phyloP scores from a whole-genome alignment of 2,888 invertebrate genomes.

The Melieria picta region DNA sequence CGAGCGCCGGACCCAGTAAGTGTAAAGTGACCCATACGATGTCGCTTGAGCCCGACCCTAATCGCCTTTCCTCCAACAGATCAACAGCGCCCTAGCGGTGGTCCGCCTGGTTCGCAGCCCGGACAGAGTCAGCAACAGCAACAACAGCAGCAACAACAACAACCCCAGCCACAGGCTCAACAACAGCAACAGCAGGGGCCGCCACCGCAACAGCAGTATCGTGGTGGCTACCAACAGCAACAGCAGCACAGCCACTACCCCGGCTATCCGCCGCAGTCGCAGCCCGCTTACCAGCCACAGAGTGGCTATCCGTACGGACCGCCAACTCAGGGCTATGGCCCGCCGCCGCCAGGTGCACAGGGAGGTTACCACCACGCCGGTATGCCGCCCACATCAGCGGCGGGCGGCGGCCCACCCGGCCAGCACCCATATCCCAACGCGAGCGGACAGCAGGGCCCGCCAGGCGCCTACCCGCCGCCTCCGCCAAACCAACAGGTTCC shows the following conservation, averaged over 20 bases:
- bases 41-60: background rate
- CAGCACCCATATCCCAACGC: conserved; percentile 67
- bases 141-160: conserved; percentile 42
- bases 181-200: conserved; percentile 71
- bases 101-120: conserved; percentile 52
- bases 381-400: conserved; percentile 63
- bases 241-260: conserved; percentile 69
- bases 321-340: conserved; percentile 68
- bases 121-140: conserved; percentile 47
- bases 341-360: conserved; percentile 70
- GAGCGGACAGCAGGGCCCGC: conserved; percentile 65
- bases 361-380: conserved; percentile 69
- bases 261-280: conserved; percentile 68
- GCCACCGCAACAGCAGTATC: conserved; percentile 70
- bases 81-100: conserved; percentile 70
- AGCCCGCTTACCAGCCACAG: conserved; percentile 69
- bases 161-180: conserved; percentile 58
- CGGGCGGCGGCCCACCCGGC: conserved; percentile 62
- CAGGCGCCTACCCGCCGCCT: conserved; percentile 67
- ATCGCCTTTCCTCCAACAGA: conserved; percentile 44
- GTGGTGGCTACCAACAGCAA: conserved; percentile 68
- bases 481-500: conserved; percentile 58
- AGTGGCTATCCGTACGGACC: conserved; percentile 70
- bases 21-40: conserved; percentile 44
- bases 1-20: conserved; percentile 48